Evolutionary conservation across 1,140 invertebrate species (phyloP).

Genomic region (Bombus balteatus): DNA sequence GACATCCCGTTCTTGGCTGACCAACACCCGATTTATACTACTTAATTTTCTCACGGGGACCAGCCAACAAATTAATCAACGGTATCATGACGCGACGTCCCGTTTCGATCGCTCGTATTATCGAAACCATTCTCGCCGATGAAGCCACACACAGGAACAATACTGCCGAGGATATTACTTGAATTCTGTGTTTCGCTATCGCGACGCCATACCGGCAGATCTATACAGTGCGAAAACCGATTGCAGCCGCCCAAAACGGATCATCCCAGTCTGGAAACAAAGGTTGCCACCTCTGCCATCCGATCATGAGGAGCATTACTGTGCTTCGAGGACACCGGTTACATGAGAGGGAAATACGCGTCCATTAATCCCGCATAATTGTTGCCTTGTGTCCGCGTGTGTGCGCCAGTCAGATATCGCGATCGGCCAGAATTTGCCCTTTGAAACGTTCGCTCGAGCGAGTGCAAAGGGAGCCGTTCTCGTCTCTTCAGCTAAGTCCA

Average conservation of each 20-base stretch:
- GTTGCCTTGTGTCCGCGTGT: not conserved
- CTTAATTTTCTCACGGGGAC: not conserved
- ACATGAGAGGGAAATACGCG: conserved; percentile 37
- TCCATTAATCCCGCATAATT: conserved; percentile 45
- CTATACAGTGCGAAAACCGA: not conserved
- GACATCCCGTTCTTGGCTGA: not conserved
- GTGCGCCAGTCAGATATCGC: not conserved
- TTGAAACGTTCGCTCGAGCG: not conserved
- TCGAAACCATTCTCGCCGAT: not conserved
- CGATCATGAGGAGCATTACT: conserved; percentile 16
- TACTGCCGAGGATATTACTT: not conserved
- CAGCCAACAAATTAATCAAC: conserved; percentile 4
- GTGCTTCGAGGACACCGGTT: not conserved
- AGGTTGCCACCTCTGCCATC: not conserved
- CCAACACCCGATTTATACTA: not conserved
- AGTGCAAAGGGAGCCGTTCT: not conserved
- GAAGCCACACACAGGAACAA: not conserved
- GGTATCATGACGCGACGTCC: no score
- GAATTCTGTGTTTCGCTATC: conserved; percentile 27
- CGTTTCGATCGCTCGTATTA: not conserved
- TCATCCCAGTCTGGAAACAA: conserved; percentile 25
- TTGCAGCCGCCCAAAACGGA: conserved; percentile 12
- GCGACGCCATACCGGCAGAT: conserved; percentile 6
- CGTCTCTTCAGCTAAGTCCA: not conserved
- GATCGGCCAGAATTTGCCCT: not conserved